phyloP scores from a whole-genome alignment of 37 sponge, comb jelly and placozoan species.

The Corticium candelabrum region DNA sequence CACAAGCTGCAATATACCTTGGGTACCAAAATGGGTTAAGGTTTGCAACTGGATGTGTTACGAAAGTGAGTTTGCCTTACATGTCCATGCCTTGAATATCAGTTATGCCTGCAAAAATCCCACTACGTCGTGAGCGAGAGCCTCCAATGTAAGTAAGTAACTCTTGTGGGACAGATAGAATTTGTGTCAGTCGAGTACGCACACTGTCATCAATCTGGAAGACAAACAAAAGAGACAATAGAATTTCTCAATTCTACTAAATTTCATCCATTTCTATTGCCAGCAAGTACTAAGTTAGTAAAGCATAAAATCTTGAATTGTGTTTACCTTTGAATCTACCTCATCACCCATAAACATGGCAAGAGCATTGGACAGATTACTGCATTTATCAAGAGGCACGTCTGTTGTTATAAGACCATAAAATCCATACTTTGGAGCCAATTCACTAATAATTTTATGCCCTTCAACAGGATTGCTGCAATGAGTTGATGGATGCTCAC shows the following conservation, averaged over 20 bases:
- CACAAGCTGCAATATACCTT: slow-evolving; percentile 65
- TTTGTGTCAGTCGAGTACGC: neutral
- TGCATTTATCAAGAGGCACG: slow-evolving; percentile 12
- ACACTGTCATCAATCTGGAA: neutral
- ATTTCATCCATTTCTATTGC: no score
- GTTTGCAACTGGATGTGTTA: no score
- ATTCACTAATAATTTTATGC: slow-evolving; percentile 17
- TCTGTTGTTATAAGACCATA: slow-evolving; percentile 19
- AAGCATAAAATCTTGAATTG: no score
- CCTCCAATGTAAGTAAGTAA: slow-evolving; percentile 44
- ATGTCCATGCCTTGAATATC: slow-evolving; percentile 70
- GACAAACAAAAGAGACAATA: no score
- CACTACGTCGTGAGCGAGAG: slow-evolving; percentile 34
- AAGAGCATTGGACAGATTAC: slow-evolving; percentile 20
- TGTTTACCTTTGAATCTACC: slow-evolving; percentile 33
- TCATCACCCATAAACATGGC: slow-evolving; percentile 35
- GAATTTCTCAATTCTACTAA: no score
- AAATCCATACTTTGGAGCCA: slow-evolving; percentile 35
- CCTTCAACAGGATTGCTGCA: slow-evolving; percentile 20
- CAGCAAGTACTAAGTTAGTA: no score
- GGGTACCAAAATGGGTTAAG: neutral
- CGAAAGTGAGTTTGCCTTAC: slow-evolving; percentile 21
- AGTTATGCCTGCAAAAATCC: slow-evolving; percentile 46
- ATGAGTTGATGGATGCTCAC: slow-evolving; percentile 8
- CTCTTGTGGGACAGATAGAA: no score